Percentiles rank a stretch among this genome's conserved stretches.
Evolutionary conservation across 1,140 invertebrate species (phyloP).

Genomic region (Zophobas morio): DNA sequence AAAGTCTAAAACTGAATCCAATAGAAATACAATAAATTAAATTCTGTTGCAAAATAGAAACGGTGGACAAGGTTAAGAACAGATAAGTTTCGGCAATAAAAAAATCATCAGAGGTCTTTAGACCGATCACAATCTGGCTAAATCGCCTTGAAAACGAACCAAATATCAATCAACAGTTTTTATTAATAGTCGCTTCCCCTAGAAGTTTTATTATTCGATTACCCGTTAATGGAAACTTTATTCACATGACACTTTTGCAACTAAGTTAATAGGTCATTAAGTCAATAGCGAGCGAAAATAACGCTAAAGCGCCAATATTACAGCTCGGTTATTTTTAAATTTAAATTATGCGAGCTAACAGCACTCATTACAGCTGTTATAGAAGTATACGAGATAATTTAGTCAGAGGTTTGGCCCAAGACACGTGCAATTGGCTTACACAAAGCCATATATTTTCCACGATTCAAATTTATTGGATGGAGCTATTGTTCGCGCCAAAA

Average conservation of each 20-base stretch:
- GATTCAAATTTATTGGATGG: slow-evolving; percentile 23
- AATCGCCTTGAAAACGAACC: slow-evolving; percentile 26
- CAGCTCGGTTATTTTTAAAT: slow-evolving; percentile 43
- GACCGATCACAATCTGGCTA: not conserved
- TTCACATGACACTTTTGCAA: slow-evolving; percentile 3
- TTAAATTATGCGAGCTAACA: slow-evolving; percentile 33
- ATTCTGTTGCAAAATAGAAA: not conserved
- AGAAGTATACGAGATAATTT: slow-evolving; percentile 19
- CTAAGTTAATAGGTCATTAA: slow-evolving; percentile 46
- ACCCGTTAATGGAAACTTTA: not conserved
- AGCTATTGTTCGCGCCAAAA: slow-evolving; percentile 20
- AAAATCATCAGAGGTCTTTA: slow-evolving; percentile 10
- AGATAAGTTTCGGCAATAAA: not conserved
- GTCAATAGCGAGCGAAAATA: slow-evolving; percentile 44
- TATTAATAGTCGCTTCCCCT: slow-evolving; percentile 8
- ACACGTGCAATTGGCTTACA: slow-evolving; percentile 11
- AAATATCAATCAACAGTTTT: slow-evolving; percentile 25
- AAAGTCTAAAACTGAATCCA: not conserved
- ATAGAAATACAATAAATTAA: not conserved
- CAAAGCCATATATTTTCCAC: slow-evolving; percentile 5
- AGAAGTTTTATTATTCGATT: not conserved
- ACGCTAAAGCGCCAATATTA: slow-evolving; percentile 34
- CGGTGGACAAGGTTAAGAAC: slow-evolving; percentile 10
- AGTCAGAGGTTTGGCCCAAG: slow-evolving; percentile 17
- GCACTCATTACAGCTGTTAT: slow-evolving; percentile 26